Evolutionary conservation across 2,888 invertebrate species (phyloP), one percentile per base, ranked within the genome.

Genomic region (Agrilus mali): DNA sequence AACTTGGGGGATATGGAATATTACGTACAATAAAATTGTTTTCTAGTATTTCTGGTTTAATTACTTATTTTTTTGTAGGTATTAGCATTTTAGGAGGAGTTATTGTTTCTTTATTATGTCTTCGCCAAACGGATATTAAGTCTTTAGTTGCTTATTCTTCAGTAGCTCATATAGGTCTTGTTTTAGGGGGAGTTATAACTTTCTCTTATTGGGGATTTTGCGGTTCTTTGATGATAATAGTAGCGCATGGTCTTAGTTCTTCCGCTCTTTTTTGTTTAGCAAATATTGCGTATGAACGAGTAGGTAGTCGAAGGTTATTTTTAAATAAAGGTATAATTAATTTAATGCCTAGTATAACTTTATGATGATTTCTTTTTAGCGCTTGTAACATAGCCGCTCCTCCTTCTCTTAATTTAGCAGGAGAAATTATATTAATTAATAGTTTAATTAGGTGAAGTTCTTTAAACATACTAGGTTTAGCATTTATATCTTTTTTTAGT

Each of bases 81-180:
- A 64, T 77, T 66, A 71, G 72, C 36, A 69, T 78, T 65, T 45
- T 76, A 5, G 78, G 79, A 0, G 75, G 75, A 0, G 58, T 78
- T 54, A 69, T 74, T 61, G 69, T 79, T 51, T 75, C 78, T 22
- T 67, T 82, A 56, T 68, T 80, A 52, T 81, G 80, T 77, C 69
- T 82, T 61, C 73, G 73, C 50, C 78, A 82, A 61, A 67, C 71
- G 42, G 83, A 83, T 73, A 70, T 82, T 64, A 83, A 82, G 55
- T 70, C 76, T 50, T 73, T 82, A 69, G 77, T 83, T 73, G 82
- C 82, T 62, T 82, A 82, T 70, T 82, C 80, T 52, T 83, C 82
- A 33, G 76, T 83, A 0, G 73, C 75, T 52, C 82, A 84, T 71
- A 82, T 83, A 66, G 71, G 76, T 7, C 55, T 82, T 56, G 73